Evolutionary conservation across 2,888 invertebrate genomes (phyloP).

Genomic region (Arrhopalites spinosus): DNA sequence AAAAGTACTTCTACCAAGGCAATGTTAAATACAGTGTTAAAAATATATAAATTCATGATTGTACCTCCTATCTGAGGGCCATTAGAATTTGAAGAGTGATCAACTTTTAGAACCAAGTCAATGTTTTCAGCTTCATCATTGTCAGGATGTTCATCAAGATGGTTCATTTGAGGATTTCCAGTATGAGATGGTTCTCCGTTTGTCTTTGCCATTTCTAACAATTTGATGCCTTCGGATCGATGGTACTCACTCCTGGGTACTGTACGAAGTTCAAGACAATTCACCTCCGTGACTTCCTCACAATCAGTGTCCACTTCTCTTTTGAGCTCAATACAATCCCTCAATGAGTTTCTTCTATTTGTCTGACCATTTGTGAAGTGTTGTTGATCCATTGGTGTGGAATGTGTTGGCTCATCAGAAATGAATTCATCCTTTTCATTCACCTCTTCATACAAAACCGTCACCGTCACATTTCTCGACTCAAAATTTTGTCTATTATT

Average conservation of each 20-base stretch:
- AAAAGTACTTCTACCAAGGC: too few relatives aligned
- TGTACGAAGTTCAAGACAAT: slow-evolving; percentile 30
- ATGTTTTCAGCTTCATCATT: too few relatives aligned
- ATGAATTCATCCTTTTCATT: too few relatives aligned
- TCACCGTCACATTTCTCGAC: slow-evolving; percentile 14
- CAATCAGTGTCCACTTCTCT: neutral
- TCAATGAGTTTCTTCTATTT: neutral
- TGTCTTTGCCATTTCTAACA: slow-evolving; percentile 19
- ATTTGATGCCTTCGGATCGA: slow-evolving; percentile 11
- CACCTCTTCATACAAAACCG: slow-evolving; percentile 28
- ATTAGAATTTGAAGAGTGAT: too few relatives aligned
- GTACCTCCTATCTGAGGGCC: too few relatives aligned
- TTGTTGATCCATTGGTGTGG: slow-evolving; percentile 15
- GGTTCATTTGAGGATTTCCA: too few relatives aligned
- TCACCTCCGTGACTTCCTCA: slow-evolving; percentile 15
- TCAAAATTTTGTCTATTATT: slow-evolving; percentile 5
- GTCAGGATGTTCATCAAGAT: too few relatives aligned
- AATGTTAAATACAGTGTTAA: too few relatives aligned
- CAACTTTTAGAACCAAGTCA: too few relatives aligned
- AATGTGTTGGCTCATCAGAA: slow-evolving; percentile 31
- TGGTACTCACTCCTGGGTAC: slow-evolving; percentile 31
- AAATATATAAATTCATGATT: neutral
- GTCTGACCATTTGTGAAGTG: too few relatives aligned
- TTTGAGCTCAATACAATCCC: slow-evolving; percentile 13
- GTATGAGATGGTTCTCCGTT: neutral